Percentiles rank a stretch among this genome's conserved stretches.
Conservation (phyloP, 2,888 invertebrate genomes). For the Lepidochitona cinerea region DNA sequence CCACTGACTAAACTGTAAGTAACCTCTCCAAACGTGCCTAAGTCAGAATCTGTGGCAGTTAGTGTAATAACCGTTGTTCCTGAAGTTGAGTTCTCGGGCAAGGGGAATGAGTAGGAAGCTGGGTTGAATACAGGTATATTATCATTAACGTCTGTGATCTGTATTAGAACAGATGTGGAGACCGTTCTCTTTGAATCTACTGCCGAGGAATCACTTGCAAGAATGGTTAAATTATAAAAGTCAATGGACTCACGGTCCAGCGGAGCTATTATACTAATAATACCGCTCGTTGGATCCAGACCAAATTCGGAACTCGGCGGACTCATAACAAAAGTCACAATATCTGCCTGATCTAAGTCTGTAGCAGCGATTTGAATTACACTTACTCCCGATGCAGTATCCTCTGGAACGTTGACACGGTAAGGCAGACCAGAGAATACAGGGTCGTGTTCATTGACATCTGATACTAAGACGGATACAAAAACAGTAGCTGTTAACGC, state of each 20-base stretch:
- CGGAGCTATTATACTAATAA: conserved; percentile 24
- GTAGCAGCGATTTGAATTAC: conserved; percentile 42
- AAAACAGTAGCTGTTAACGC: conserved; percentile 37
- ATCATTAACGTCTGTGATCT: conserved; percentile 55
- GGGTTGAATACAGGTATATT: conserved; percentile 54
- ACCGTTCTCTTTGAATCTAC: conserved; percentile 24
- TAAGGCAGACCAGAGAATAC: conserved; percentile 33
- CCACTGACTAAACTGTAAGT: conserved; percentile 48
- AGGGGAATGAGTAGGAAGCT: conserved; percentile 35
- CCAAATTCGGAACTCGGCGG: conserved; percentile 32
- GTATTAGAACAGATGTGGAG: conserved; percentile 45
- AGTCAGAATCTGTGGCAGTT: conserved; percentile 48
- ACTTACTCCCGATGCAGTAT: conserved; percentile 26
- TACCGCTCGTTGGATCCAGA: conserved; percentile 37
- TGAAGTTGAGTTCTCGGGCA: conserved; percentile 40
- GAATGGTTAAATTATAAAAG: conserved; percentile 33
- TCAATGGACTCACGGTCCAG: conserved; percentile 39
- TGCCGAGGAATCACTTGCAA: conserved; percentile 36
- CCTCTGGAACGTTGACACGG: conserved; percentile 31
- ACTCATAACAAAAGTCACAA: conserved; percentile 16
- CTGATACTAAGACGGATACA: conserved; percentile 38
- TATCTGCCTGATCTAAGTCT: conserved; percentile 21
- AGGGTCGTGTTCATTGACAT: conserved; percentile 57
- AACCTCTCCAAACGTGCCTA: conserved; percentile 32
- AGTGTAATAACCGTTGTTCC: conserved; percentile 37